Percentiles rank a stretch among this genome's conserved stretches.
phyloP scores from a whole-genome alignment of 2,888 invertebrate species.

The Diaperis boleti region DNA sequence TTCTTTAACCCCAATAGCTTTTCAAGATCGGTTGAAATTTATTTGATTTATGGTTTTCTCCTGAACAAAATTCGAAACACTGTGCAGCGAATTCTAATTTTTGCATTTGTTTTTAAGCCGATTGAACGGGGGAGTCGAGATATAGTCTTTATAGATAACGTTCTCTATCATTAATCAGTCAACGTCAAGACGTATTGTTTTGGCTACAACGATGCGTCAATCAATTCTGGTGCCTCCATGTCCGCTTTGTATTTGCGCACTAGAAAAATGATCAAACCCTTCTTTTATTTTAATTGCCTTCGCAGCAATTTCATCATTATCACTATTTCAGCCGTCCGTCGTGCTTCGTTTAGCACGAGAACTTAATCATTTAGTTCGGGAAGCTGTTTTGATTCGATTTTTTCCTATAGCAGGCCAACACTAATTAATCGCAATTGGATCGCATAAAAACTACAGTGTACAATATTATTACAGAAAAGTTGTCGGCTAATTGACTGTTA shows the following conservation, averaged over 20 bases:
- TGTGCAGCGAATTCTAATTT: slow-evolving; percentile 54
- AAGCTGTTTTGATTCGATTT: background rate
- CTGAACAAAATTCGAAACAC: slow-evolving; percentile 47
- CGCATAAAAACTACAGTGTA: too few species aligned
- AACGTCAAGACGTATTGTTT: slow-evolving; percentile 57
- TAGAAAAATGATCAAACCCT: slow-evolving; percentile 39
- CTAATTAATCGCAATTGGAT: background rate
- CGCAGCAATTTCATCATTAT: slow-evolving; percentile 6
- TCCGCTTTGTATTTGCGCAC: slow-evolving; percentile 42
- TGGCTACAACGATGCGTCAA: slow-evolving; percentile 51
- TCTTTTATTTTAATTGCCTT: slow-evolving; percentile 13
- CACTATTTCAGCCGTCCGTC: slow-evolving; percentile 1
- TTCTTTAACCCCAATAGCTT: slow-evolving; percentile 40
- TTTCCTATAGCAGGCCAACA: background rate
- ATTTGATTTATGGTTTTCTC: slow-evolving; percentile 56
- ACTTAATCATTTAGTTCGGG: slow-evolving; percentile 3
- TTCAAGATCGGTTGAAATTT: slow-evolving; percentile 47
- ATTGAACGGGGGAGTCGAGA: slow-evolving; percentile 48
- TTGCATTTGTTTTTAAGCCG: slow-evolving; percentile 52
- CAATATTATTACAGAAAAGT: too few species aligned
- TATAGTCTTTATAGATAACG: slow-evolving; percentile 52
- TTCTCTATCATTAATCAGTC: slow-evolving; percentile 53
- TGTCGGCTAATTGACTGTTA: too few species aligned
- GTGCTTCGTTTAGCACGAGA: slow-evolving; percentile 7
- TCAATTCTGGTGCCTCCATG: slow-evolving; percentile 52